Evolutionary conservation across 2,113 vertebrate species (phyloP).

Genomic region (Aviceda subcristata): DNA sequence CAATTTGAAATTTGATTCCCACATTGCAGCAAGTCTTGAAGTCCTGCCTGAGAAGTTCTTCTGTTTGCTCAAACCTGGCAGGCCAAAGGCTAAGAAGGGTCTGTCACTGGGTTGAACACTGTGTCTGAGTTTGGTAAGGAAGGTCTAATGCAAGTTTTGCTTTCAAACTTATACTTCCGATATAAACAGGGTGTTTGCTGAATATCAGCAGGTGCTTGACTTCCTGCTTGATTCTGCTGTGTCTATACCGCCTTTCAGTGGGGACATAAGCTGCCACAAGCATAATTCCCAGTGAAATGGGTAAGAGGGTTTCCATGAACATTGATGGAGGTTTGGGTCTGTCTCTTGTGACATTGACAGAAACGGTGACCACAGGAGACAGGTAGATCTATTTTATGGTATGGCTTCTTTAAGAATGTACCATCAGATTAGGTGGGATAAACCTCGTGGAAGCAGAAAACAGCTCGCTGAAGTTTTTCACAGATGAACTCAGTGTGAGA

Average conservation of each 20-base stretch:
- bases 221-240: background rate
- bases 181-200: background rate
- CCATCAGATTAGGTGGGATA: background rate
- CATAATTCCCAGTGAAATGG: background rate
- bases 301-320: background rate
- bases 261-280: background rate
- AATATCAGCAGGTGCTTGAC: background rate
- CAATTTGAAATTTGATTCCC: background rate
- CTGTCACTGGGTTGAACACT: background rate
- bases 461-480: background rate
- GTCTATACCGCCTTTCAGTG: background rate
- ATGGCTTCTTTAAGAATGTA: background rate
- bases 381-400: background rate
- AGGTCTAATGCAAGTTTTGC: background rate
- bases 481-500: background rate
- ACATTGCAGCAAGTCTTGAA: background rate
- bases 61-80: background rate
- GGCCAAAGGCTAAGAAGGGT: background rate
- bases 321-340: background rate
- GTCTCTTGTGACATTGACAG: background rate
- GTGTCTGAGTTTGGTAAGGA: background rate
- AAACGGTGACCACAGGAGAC: background rate
- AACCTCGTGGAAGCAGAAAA: background rate
- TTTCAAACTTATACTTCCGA: background rate
- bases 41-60: background rate